Base-by-base conservation (phyloP, 2,797 vertebrate species). In the Eutrigla gurnardus region DNA sequence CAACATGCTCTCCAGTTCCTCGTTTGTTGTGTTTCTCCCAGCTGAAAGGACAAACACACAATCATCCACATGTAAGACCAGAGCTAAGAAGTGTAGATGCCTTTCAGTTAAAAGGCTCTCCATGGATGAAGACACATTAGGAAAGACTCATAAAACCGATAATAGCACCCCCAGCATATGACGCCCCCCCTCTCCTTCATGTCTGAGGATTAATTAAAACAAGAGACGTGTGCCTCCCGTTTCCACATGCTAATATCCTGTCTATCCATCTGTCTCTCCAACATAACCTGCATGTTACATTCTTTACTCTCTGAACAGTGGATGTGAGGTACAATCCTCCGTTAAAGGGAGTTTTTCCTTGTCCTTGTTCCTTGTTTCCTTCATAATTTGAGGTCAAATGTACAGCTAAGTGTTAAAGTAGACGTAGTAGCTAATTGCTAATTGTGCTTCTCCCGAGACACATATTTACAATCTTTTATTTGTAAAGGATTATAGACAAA, bases 1-100 rank as follows among this genome's bases (percentile, higher is more conserved):
- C 87, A 99, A 90, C 97, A 99, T 98, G 92, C 96, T 97, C 80
- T 99, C 98, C 78, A 99, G 91, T 87, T 99, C 97, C 70, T 98
- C 97, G 0, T 97, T 98, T 66, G 98, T 98, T 5, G 97, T 98
- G 82, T 97, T 98, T 90, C 97, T 95, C 62, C 98, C 98, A 70
- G 97, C 98, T 99, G 86, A 52, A 79, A 70, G 25, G 4, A 35
- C 9, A 83, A 69, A 82, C 35, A 88, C 42, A 82, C 12, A 46
- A 52, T 40, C 39, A 78, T 63, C 12, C 61, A 36, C 2, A 9
- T 47, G 42, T 52, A 63, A 68, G 12, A 2, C 39, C 13, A 49
- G 36, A 37, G 43, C 42, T 50, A 47, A 46, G 18, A 45, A 33
- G 12, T 71, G 49, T 40, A 18, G 39, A 50, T 46, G 52, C 52